Base-by-base conservation (phyloP, 1,140 invertebrate species). In the Metaphire vulgaris region DNA sequence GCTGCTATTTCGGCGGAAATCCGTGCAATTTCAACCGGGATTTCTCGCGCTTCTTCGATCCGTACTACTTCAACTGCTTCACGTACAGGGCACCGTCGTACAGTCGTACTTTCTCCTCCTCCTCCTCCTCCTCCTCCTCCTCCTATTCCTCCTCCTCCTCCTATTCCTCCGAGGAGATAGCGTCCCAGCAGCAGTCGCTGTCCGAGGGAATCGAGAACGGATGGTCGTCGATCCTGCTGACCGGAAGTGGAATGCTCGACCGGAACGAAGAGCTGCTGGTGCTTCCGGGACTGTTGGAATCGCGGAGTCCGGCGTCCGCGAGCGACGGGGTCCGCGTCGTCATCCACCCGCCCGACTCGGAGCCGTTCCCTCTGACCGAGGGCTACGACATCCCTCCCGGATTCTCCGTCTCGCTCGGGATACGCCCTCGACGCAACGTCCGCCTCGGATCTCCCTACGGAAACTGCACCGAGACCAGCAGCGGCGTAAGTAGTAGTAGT, bases 351-450 rank as follows among this genome's bases (percentile, higher is more conserved):
- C 78, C 83, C 16, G 80, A 82, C 16, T 77, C 79, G 0, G 79
- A 81, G 67, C 86, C 86, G 0, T 84, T 86, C 56, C 85, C 86
- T 0, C 84, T 86, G 74, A 83, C 84, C 29, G 80, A 85, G 26
- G 87, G 86, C 0, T 79, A 86, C 32, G 83, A 84, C 32, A 78
- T 87, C 1, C 77, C 83, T 2, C 85, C 86, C 0, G 86, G 83
- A 34, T 70, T 74, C 75, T 79, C 80, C 67, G 78, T 80, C 32
- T 80, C 80, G 6, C 76, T 82, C 64, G 74, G 76, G 2, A 30
- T 83, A 21, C 67, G 74, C 0, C 74, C 74, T 2, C 74, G 74
- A 21, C 30, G 26, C 31, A 75, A 75, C 66, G 34, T 75, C 1
- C 74, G 74, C 28, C 68, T 75, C 16, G 74, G 74, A 1, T 29